Percentiles rank a stretch among this genome's conserved stretches.
These are phyloP conservation scores for Chouioia cunea DNA, from an alignment of 2,888 invertebrate genomes.

Conservation along the genomic window DNA sequence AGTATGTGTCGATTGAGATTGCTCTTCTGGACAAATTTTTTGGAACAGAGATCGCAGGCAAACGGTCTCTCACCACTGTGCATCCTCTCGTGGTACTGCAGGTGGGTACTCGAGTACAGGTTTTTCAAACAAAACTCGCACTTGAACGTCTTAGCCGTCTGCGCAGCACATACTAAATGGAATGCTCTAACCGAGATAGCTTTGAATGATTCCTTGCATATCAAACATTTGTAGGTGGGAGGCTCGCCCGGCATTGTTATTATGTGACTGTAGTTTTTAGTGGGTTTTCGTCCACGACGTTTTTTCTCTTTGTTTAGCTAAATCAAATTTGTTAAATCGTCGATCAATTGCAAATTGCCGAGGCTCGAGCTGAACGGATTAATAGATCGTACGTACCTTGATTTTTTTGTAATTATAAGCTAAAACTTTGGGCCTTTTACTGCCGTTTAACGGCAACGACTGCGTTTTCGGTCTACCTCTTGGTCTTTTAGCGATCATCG, in stretches of 20 bases:
- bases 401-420: no score
- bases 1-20: conserved; percentile 79
- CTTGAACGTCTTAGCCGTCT: conserved; percentile 63
- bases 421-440: no score
- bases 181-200: neutral
- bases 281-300: neutral
- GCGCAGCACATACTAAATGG: conserved; percentile 14
- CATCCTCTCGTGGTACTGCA: conserved; percentile 78
- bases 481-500: no score
- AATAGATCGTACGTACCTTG: no score
- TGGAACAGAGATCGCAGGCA: conserved; percentile 75
- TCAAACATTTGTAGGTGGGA: conserved; percentile 74
- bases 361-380: no score
- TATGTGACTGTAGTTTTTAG: conserved; percentile 59
- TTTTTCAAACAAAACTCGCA: conserved; percentile 69
- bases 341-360: no score
- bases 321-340: no score
- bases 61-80: conserved; percentile 76
- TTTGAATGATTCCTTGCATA: conserved; percentile 75
- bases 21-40: conserved; percentile 77
- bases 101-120: conserved; percentile 72
- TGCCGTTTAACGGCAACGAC: no score
- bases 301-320: no score
- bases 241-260: conserved; percentile 68
- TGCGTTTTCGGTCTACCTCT: no score